These are phyloP conservation scores for Porites australiensis DNA, from an alignment of 64 coral and sea anemone species.

Conservation along the genomic window DNA sequence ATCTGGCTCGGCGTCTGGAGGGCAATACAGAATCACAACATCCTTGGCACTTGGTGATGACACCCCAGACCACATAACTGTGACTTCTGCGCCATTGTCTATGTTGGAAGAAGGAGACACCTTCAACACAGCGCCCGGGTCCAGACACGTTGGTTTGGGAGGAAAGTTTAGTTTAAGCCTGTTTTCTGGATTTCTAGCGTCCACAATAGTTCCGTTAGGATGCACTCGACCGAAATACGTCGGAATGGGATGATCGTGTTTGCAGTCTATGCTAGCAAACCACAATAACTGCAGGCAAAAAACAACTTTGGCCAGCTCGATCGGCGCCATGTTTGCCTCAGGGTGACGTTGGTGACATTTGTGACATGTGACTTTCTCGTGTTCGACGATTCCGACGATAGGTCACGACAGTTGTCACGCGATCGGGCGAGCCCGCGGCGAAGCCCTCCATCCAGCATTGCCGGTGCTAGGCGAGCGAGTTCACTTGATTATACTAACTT, in stretches of 20 bases:
- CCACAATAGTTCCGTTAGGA: constrained; percentile 82
- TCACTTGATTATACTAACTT: no score
- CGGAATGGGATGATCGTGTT: constrained; percentile 69
- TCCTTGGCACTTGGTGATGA: constrained; percentile 51
- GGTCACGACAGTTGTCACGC: no score
- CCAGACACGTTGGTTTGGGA: constrained; percentile 10
- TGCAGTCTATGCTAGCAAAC: constrained; percentile 31
- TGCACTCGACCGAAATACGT: constrained; percentile 87
- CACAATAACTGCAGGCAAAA: not conserved
- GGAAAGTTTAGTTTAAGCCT: constrained; percentile 44
- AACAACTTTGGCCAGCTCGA: not conserved
- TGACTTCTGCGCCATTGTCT: constrained; percentile 72
- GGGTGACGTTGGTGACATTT: no score
- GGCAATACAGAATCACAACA: constrained; percentile 68
- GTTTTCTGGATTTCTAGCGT: constrained; percentile 72
- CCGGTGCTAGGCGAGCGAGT: no score
- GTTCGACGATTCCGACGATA: no score
- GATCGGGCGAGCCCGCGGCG: no score
- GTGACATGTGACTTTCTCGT: no score
- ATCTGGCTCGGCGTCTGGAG: constrained; percentile 28
- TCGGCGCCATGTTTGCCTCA: not conserved
- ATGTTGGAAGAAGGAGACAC: constrained; percentile 62
- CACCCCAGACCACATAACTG: constrained; percentile 71
- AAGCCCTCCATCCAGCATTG: no score
- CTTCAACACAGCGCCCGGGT: constrained; percentile 62